Conservation (phyloP, 2,888 invertebrate genomes). For the Trachelus troglodyta region DNA sequence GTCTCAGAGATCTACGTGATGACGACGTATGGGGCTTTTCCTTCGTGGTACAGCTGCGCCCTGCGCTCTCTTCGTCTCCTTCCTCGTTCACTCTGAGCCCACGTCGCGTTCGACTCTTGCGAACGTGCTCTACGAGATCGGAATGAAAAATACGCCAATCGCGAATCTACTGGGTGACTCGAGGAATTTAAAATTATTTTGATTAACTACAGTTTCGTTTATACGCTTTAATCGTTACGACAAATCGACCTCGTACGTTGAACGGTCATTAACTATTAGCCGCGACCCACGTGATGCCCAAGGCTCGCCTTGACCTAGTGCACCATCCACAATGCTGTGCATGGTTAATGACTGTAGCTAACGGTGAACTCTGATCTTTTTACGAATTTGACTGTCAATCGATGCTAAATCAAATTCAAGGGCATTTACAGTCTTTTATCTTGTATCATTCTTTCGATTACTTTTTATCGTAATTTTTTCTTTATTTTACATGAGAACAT, state of each 20-base stretch:
- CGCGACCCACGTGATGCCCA: neutral
- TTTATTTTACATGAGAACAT: neutral
- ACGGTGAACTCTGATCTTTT: neutral
- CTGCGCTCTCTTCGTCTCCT: neutral
- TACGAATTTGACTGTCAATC: neutral
- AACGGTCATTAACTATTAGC: neutral
- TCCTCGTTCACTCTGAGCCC: neutral
- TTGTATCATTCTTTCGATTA: neutral
- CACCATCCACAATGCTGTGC: neutral
- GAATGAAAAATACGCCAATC: neutral
- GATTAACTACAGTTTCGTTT: neutral
- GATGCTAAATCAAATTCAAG: neutral
- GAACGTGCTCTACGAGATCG: neutral
- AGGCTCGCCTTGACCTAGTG: slow-evolving; percentile 11
- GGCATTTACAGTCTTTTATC: neutral
- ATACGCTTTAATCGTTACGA: neutral
- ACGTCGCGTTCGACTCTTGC: neutral
- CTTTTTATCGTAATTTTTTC: neutral
- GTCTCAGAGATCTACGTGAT: neutral
- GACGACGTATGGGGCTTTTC: neutral
- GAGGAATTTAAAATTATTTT: neutral
- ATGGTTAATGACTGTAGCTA: neutral
- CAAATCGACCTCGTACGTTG: neutral
- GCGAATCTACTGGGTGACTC: neutral
- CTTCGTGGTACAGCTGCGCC: neutral